Evolutionary conservation across 2,888 invertebrate species (phyloP).

Genomic region (Agonopterix heracliana): DNA sequence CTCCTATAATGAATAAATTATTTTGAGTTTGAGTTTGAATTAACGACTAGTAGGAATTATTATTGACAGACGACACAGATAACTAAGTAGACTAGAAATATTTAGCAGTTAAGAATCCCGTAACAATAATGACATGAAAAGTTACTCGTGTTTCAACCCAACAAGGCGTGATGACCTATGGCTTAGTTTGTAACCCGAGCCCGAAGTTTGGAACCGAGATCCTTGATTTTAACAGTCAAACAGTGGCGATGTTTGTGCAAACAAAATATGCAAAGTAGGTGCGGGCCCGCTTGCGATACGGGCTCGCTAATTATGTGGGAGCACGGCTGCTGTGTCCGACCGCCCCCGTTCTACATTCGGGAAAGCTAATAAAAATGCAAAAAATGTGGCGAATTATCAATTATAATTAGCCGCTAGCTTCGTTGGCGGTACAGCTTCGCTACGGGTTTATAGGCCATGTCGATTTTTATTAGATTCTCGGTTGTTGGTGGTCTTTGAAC

Average conservation of each 20-base stretch:
- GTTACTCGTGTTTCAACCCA: neutral
- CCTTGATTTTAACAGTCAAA: slow-evolving; percentile 71
- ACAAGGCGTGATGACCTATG: slow-evolving; percentile 31
- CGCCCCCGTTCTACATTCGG: slow-evolving; percentile 55
- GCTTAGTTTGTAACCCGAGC: slow-evolving; percentile 38
- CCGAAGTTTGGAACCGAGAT: slow-evolving; percentile 47
- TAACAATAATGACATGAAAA: neutral
- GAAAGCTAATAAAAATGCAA: slow-evolving; percentile 65
- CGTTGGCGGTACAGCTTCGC: neutral
- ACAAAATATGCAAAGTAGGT: slow-evolving; percentile 73
- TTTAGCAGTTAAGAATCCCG: too few relatives aligned
- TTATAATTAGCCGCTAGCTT: slow-evolving; percentile 52
- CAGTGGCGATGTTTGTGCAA: slow-evolving; percentile 65
- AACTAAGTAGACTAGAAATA: too few relatives aligned
- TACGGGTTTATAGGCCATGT: neutral
- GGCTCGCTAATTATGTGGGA: slow-evolving; percentile 65
- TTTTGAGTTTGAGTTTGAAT: too few relatives aligned
- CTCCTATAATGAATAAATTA: too few relatives aligned
- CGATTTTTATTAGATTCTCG: neutral
- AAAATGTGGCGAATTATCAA: slow-evolving; percentile 64
- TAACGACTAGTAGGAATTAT: too few relatives aligned
- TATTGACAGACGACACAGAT: too few relatives aligned
- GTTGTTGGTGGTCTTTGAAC: too few relatives aligned
- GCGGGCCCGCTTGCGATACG: slow-evolving; percentile 62
- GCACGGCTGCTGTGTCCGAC: slow-evolving; percentile 55